phyloP scores from a whole-genome alignment of 2,888 invertebrate genomes.

The Pyrrhosoma nymphula region DNA sequence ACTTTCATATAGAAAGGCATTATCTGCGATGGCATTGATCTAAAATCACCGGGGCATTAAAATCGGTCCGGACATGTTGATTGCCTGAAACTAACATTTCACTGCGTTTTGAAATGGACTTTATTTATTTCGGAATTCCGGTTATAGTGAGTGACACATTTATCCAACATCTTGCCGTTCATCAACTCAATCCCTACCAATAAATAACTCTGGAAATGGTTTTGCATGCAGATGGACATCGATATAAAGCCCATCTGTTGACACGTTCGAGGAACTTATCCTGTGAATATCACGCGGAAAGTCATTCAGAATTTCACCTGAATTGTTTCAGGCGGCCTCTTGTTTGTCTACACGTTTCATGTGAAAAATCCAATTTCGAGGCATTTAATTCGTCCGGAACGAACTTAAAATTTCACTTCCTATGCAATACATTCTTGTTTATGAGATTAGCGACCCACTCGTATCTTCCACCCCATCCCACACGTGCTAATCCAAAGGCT shows the following conservation, averaged over 20 bases:
- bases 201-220: background rate
- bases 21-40: background rate
- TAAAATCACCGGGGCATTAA: background rate
- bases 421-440: slow-evolving; percentile 21
- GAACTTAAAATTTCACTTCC: background rate
- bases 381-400: background rate
- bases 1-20: background rate
- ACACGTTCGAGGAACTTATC: background rate
- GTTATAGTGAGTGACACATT: background rate
- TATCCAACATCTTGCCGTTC: background rate
- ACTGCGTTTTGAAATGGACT: background rate
- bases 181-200: background rate
- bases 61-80: background rate
- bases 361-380: background rate
- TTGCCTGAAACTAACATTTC: background rate
- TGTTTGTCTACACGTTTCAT: background rate
- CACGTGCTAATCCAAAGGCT: background rate
- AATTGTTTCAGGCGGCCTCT: background rate
- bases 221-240: background rate
- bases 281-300: background rate
- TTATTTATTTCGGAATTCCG: background rate
- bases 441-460: background rate
- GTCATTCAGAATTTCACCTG: background rate
- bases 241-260: background rate
- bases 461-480: background rate